Evolutionary conservation across 2,888 invertebrate species (phyloP).

Genomic region (Eilema griseolum): DNA sequence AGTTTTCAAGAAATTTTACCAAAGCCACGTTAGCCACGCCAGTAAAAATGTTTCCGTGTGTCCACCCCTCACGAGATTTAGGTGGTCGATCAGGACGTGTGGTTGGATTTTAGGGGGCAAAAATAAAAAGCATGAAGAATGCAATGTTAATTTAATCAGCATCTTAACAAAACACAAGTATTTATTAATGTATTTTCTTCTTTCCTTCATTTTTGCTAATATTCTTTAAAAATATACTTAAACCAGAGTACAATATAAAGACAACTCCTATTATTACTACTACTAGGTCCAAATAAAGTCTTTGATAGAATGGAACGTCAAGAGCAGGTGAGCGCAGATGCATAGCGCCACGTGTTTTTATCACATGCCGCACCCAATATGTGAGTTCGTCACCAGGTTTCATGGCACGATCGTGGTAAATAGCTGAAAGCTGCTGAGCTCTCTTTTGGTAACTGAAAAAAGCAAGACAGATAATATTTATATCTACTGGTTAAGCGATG

Average conservation of each 20-base stretch:
- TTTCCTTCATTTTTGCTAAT: not conserved
- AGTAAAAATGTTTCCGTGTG: no score
- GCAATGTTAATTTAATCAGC: not conserved
- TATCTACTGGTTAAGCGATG: not conserved
- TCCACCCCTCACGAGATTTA: no score
- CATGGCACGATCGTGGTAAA: conserved; percentile 76
- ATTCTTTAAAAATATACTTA: not conserved
- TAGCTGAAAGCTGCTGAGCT: conserved; percentile 53
- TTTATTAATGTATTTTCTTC: not conserved
- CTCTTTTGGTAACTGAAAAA: conserved; percentile 52
- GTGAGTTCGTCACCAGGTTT: conserved; percentile 86
- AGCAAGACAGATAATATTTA: not conserved
- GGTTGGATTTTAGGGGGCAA: no score
- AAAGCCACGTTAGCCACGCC: no score
- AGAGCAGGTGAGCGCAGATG: conserved; percentile 72
- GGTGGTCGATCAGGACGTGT: no score
- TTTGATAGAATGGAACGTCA: conserved; percentile 58
- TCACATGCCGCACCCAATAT: conserved; percentile 90
- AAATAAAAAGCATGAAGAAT: not conserved
- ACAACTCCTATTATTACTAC: conserved; percentile 27
- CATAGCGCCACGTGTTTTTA: conserved; percentile 84
- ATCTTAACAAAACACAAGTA: not conserved
- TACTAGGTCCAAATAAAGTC: conserved; percentile 66
- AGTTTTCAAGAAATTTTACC: no score
- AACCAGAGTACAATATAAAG: not conserved